Evolutionary conservation across 2,888 invertebrate genomes (phyloP), one percentile per base, ranked within the genome.

Genomic region (Apamea crenata): DNA sequence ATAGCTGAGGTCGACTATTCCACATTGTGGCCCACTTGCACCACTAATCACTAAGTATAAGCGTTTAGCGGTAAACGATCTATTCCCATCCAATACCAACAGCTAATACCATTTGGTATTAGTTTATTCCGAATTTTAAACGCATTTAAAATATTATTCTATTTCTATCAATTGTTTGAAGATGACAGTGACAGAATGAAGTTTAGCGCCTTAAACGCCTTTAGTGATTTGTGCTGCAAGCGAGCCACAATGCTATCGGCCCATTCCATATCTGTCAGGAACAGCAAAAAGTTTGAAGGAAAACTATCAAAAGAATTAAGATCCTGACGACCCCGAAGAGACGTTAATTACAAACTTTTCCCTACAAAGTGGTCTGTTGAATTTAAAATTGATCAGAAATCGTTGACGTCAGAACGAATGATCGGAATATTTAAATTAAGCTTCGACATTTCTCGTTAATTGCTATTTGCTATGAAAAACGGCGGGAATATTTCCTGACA

Each of bases 291-390:
- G 29, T 68, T 78, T n/a, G 12, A 50, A 59, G 7, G 61, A 21
- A 12, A 80, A 80, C 70, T 79, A 63, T 63, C 21, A 44, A 44
- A 53, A 70, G 21, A 74, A n/a, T 10, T 76, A 32, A 75, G 32
- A 36, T 76, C 16, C 21, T n/a, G 2, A 21, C 61, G 47, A 77
- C 10, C 12, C 16, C n/a, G 18, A 70, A 56, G 47, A 63, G 61
- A 74, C n/a, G 76, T 71, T 66, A 65, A 78, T 76, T 74, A 74
- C 50, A 63, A 77, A 84, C 50, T 77, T 84, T 80, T 18, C 32
- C 47, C 8, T 32, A 67, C 66, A 73, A 75, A 74, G 66, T 61
- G 56, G 40, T 71, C 66, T 59, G 44, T n/a, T 74, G 59, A 81
- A 81, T 80, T 65, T 81, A 53, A 83, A 84, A 77, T 70, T 50